Evolutionary conservation across 2,797 vertebrate species (phyloP).

Genomic region (Setipinna tenuifilis): DNA sequence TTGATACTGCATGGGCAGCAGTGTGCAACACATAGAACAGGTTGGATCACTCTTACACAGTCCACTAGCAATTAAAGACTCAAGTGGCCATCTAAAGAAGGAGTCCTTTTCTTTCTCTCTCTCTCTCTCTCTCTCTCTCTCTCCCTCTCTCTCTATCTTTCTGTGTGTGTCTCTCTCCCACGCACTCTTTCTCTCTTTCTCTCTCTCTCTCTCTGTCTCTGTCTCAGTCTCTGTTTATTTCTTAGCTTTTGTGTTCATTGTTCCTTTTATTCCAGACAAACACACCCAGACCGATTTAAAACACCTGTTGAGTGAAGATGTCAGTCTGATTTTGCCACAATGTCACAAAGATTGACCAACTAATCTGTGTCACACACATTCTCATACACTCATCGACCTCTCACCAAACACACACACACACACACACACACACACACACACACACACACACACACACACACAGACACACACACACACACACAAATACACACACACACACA

Average conservation of each 20-base stretch:
- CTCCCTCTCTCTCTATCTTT: neutral
- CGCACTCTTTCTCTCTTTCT: neutral
- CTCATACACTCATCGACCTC: neutral
- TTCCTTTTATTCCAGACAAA: neutral
- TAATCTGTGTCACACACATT: neutral
- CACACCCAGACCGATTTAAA: constrained; percentile 13
- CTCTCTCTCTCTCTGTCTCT: neutral
- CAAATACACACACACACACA: too few species aligned
- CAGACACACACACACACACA: too few species aligned
- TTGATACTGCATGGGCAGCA: neutral
- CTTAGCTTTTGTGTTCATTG: neutral
- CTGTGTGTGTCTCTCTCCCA: neutral
- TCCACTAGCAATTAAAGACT: neutral
- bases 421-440: too few species aligned
- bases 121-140: neutral
- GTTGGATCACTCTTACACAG: neutral
- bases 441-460: too few species aligned
- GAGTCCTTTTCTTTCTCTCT: neutral
- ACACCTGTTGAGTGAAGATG: neutral
- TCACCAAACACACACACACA: too few species aligned
- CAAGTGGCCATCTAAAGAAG: neutral
- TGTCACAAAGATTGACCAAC: neutral
- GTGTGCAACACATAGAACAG: neutral
- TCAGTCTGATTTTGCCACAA: neutral
- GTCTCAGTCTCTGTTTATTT: neutral